phyloP scores from a whole-genome alignment of 2,797 vertebrate genomes.

The Mormyrops boulengeri region DNA sequence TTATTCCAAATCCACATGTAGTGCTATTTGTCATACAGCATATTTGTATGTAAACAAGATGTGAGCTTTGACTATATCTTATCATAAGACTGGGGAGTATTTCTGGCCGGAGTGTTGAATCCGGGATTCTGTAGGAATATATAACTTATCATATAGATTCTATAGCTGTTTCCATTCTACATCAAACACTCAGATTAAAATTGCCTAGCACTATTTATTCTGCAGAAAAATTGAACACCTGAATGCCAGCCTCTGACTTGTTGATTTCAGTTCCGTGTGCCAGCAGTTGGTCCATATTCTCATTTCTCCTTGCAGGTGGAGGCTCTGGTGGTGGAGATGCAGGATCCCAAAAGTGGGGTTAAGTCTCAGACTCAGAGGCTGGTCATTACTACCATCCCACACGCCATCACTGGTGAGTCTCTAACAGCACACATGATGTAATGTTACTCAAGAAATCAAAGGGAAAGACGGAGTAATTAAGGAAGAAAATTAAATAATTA shows the following conservation, averaged over 20 bases:
- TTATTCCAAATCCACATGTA: not conserved
- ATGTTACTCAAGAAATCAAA: not conserved
- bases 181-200: not conserved
- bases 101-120: not conserved
- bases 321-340: slow-evolving; percentile 84
- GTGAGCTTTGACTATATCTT: not conserved
- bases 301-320: slow-evolving; percentile 66
- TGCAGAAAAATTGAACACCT: not conserved
- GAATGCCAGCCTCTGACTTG: not conserved
- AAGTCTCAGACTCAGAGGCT: slow-evolving; percentile 80
- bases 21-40: not conserved
- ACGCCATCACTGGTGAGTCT: slow-evolving; percentile 78
- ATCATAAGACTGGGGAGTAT: not conserved
- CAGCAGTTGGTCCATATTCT: not conserved
- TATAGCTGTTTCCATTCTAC: not conserved
- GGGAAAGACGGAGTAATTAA: not conserved
- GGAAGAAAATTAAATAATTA: not conserved
- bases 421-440: not conserved
- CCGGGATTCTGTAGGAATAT: not conserved
- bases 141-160: not conserved
- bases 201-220: not conserved
- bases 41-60: not conserved
- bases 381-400: slow-evolving; percentile 77
- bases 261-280: not conserved
- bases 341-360: slow-evolving; percentile 76